Evolutionary conservation across 2,113 vertebrate genomes (phyloP), one percentile per base, ranked within the genome.

Genomic region (Platichthys stellatus): DNA sequence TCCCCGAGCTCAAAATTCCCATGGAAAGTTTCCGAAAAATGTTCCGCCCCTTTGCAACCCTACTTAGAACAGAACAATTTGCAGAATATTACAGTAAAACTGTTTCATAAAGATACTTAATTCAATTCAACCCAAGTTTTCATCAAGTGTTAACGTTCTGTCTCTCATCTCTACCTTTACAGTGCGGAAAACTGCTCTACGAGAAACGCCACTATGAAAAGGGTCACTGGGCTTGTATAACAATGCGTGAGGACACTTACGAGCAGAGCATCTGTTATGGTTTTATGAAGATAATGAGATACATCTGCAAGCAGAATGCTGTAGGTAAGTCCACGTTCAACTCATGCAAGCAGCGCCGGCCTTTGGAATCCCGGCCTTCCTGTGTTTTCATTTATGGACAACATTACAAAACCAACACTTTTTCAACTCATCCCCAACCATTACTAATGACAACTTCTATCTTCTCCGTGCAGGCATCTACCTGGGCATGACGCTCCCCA

Each of bases 201-300:
- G 96, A 97, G 78, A 96, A 96, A 7, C 94, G 97, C 0, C 92
- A 93, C 4, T 97, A 97, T 1, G 93, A 95, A 24, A 96, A 96
- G 67, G 96, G 95, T 68, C 92, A 95, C 76, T 97, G 96, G 97
- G 97, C 96, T 61, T 97, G 96, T 20, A 94, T 96, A 59, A 96
- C 84, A 0, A 91, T 96, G 90, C 83, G 57, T 0, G 94, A 96
- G 80, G 94, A 96, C 1, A 96, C 94, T 3, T 97, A 97, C 0
- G 97, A 97, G 23, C 96, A 97, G 90, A 97, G 96, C 90, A 96
- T 95, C 87, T 96, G 96, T 90, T 95, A 96, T 0, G 96, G 96
- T 0, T 97, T 97, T 80, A 97, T 97, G 97, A 96, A 92, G 92
- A 92, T 97, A 76, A 97, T 97, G 97, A 95, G 88, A 91, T 97